Conservation (phyloP, 2,113 vertebrate genomes). For the Labrus mixtus region DNA sequence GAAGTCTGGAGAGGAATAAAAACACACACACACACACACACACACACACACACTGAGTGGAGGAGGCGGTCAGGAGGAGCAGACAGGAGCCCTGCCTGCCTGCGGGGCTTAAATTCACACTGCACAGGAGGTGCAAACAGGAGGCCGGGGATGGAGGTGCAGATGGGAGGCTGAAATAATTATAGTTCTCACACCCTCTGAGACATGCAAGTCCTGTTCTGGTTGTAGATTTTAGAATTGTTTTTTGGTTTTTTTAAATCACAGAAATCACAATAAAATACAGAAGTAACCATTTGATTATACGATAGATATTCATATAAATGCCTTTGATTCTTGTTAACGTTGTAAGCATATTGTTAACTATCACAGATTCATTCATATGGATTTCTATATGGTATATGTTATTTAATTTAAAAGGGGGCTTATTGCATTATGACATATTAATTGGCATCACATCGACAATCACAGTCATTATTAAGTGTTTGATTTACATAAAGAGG, state of each 20-base stretch:
- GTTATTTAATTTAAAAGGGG: neutral
- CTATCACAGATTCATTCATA: neutral
- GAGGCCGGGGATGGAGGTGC: conserved; percentile 70
- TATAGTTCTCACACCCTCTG: conserved; percentile 36
- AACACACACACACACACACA: conserved; percentile 41
- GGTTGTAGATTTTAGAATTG: conserved; percentile 7
- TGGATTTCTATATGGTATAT: neutral
- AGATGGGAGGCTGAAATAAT: conserved; percentile 68
- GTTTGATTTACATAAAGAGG: conserved; percentile 13
- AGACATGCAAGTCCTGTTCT: neutral
- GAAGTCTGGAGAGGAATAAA: conserved; percentile 79
- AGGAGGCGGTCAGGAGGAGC: conserved; percentile 65
- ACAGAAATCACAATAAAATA: neutral
- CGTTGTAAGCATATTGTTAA: neutral
- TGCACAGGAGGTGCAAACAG: conserved; percentile 80
- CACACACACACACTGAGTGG: conserved; percentile 43
- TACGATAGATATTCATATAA: neutral
- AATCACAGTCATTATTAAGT: neutral
- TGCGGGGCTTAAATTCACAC: conserved; percentile 72
- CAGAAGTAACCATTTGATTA: neutral
- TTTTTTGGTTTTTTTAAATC: too few relatives aligned
- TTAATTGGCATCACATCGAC: neutral
- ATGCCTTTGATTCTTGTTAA: neutral
- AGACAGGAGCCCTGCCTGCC: conserved; percentile 69
- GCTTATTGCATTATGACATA: neutral